These are phyloP conservation scores for Melitaea athalia DNA, from an alignment of 2,888 invertebrate species.

Conservation along the genomic window DNA sequence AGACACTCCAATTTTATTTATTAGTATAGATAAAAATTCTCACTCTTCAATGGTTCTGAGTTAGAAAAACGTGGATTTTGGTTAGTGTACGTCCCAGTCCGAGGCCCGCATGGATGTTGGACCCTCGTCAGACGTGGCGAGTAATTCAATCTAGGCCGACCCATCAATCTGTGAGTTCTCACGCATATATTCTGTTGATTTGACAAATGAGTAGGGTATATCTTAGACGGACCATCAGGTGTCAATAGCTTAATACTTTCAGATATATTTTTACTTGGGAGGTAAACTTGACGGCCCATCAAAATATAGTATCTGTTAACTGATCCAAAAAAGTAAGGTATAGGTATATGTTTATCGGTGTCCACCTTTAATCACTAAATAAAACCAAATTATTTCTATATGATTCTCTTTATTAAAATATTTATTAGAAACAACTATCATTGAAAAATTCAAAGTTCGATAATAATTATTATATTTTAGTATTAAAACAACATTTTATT, in stretches of 20 bases:
- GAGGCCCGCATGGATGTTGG: slow-evolving; percentile 5
- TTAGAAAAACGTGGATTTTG: slow-evolving; percentile 4
- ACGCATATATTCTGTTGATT: slow-evolving; percentile 82
- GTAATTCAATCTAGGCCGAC: slow-evolving; percentile 80
- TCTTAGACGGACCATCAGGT: slow-evolving; percentile 42
- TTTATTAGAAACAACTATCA: too few species aligned
- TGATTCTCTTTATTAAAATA: too few species aligned
- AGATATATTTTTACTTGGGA: slow-evolving; percentile 2
- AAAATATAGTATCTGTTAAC: neutral
- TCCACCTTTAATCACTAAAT: too few species aligned
- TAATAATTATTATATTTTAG: too few species aligned
- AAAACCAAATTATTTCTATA: too few species aligned
- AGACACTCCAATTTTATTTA: too few species aligned
- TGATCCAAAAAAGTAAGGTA: neutral
- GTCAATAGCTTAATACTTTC: slow-evolving; percentile 28
- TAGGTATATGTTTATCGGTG: too few species aligned
- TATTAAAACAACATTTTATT: too few species aligned
- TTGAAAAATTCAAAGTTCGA: too few species aligned
- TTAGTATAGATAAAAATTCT: neutral
- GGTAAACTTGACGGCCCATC: neutral
- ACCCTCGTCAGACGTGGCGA: slow-evolving; percentile 79
- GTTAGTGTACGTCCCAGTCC: neutral
- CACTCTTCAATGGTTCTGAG: neutral
- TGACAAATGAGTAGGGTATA: slow-evolving; percentile 81
- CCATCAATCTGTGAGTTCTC: slow-evolving; percentile 81